These are phyloP conservation scores for Phthorimaea operculella DNA, from an alignment of 1,140 invertebrate genomes.

Conservation along the genomic window DNA sequence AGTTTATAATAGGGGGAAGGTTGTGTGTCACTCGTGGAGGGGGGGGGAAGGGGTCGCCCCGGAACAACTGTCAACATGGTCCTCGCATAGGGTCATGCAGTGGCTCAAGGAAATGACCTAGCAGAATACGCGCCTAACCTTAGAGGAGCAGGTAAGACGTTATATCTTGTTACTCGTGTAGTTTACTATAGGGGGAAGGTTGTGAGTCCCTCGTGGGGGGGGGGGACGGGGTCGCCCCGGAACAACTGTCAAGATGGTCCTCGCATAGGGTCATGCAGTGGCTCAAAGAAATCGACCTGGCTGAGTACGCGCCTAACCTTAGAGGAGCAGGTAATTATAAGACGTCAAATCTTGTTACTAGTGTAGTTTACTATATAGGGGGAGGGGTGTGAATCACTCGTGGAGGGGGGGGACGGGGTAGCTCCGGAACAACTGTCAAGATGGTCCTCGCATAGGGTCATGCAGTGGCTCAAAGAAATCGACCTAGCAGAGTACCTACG, in stretches of 20 bases:
- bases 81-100: slow-evolving; percentile 89
- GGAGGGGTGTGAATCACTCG: slow-evolving; percentile 19
- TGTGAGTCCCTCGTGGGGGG: too few relatives aligned
- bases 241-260: too few relatives aligned
- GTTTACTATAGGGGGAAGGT: too few relatives aligned
- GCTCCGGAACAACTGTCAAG: slow-evolving; percentile 33
- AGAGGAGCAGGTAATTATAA: slow-evolving; percentile 86
- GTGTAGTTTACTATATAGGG: too few relatives aligned
- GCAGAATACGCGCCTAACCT: slow-evolving; percentile 97
- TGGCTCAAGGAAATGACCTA: slow-evolving; percentile 99
- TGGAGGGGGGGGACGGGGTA: slow-evolving; percentile 11
- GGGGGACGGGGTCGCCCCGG: slow-evolving; percentile 12
- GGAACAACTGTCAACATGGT: slow-evolving; percentile 56
- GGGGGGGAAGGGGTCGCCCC: slow-evolving; percentile 15
- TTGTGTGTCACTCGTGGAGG: too few relatives aligned
- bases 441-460: slow-evolving; percentile 79
- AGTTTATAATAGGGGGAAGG: too few relatives aligned
- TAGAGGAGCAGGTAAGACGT: slow-evolving; percentile 79
- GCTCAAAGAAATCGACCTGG: slow-evolving; percentile 96
- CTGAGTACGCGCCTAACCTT: slow-evolving; percentile 97
- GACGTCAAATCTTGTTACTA: background rate
- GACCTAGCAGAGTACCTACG: slow-evolving; percentile 99
- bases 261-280: slow-evolving; percentile 94
- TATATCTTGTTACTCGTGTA: background rate
- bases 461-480: slow-evolving; percentile 99